These are phyloP conservation scores for Parnassius orleans DNA, from an alignment of 2,888 invertebrate species.

Conservation along the genomic window DNA sequence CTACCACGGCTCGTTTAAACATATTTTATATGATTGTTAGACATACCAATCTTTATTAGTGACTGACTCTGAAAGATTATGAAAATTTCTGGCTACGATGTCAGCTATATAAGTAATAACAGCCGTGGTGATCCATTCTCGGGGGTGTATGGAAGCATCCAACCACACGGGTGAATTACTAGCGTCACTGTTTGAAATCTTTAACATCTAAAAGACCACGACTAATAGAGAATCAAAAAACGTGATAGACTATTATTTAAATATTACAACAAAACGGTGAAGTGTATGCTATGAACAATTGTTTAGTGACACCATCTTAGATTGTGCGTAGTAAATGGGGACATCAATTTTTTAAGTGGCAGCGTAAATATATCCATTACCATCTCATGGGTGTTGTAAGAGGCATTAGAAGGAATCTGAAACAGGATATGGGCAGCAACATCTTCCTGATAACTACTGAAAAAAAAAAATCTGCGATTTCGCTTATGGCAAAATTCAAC, in stretches of 20 bases:
- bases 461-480: too few species aligned
- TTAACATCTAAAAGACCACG: slow-evolving; percentile 63
- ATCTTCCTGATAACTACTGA: too few species aligned
- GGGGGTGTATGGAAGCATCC: slow-evolving; percentile 91
- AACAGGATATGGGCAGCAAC: too few species aligned
- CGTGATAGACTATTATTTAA: background rate
- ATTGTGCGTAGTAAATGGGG: too few species aligned
- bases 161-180: slow-evolving; percentile 86
- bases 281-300: too few species aligned
- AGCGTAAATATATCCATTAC: too few species aligned
- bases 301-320: too few species aligned
- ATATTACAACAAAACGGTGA: background rate
- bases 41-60: slow-evolving; percentile 90
- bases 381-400: too few species aligned
- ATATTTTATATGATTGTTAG: background rate
- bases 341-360: too few species aligned
- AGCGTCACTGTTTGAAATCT: slow-evolving; percentile 86
- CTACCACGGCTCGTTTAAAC: too few species aligned
- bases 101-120: slow-evolving; percentile 89
- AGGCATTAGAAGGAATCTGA: too few species aligned
- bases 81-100: slow-evolving; percentile 85
- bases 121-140: slow-evolving; percentile 94
- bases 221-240: slow-evolving; percentile 11
- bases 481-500: too few species aligned
- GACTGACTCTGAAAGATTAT: slow-evolving; percentile 82